phyloP scores from a whole-genome alignment of 2,797 vertebrate species.

The Florisuga fusca region DNA sequence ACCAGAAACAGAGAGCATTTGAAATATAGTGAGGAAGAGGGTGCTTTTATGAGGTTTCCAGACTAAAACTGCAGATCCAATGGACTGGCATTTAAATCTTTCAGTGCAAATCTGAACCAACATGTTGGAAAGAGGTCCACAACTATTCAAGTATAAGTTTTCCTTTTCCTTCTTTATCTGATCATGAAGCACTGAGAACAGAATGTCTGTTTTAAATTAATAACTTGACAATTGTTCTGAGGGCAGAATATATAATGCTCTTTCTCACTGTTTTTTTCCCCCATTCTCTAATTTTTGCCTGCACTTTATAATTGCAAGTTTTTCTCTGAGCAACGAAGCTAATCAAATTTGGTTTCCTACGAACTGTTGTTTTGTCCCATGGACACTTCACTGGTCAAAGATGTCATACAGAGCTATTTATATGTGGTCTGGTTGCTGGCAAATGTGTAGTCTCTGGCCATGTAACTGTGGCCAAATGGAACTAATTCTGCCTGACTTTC shows the following conservation, averaged over 20 bases:
- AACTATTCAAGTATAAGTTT: not conserved
- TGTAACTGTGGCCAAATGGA: not conserved
- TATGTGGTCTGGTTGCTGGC: not conserved
- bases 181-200: conserved; percentile 18
- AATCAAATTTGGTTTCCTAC: conserved; percentile 21
- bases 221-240: conserved; percentile 32
- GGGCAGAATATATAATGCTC: not conserved
- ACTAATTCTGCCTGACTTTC: not conserved
- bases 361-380: conserved; percentile 2
- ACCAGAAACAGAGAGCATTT: not conserved
- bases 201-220: conserved; percentile 33
- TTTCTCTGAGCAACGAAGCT: not conserved
- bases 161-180: not conserved
- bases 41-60: not conserved
- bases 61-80: not conserved
- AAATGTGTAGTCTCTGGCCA: not conserved
- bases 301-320: not conserved
- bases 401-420: not conserved
- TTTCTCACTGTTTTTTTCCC: not conserved
- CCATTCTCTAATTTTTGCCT: not conserved
- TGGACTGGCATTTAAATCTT: not conserved
- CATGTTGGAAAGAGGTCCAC: not conserved
- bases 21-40: not conserved
- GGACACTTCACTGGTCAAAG: not conserved
- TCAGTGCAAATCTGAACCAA: not conserved